Conservation (phyloP, 2,888 invertebrate genomes). For the Limnephilus auricula region DNA sequence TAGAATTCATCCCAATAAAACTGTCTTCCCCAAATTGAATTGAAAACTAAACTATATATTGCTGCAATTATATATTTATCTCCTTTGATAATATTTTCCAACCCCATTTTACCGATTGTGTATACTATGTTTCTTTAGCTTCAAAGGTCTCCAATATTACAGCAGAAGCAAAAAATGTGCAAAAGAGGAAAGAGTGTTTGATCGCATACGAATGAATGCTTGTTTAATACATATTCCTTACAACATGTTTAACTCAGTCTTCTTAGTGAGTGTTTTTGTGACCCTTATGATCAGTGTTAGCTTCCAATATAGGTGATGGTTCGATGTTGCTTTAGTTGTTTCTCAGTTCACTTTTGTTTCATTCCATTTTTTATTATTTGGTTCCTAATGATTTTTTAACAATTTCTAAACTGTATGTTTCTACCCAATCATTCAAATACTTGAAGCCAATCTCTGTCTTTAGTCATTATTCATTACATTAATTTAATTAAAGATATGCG, state of each 20-base stretch:
- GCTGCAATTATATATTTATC: not conserved
- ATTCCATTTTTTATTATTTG: constrained; percentile 50
- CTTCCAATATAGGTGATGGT: constrained; percentile 63
- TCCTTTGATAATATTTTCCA: not conserved
- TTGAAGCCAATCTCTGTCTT: constrained; percentile 59
- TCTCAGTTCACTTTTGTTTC: constrained; percentile 52
- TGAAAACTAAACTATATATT: too few species aligned
- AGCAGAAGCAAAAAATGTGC: not conserved
- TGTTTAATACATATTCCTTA: constrained; percentile 35
- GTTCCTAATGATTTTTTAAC: constrained; percentile 47
- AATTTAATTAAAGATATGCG: not conserved
- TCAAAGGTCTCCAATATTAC: not conserved
- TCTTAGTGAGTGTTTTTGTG: constrained; percentile 46
- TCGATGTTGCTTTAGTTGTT: constrained; percentile 65
- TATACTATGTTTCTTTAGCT: not conserved
- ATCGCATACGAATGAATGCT: not conserved
- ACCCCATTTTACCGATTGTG: not conserved
- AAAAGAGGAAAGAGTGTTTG: not conserved
- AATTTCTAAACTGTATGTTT: constrained; percentile 30
- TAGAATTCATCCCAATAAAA: not conserved
- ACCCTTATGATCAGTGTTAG: constrained; percentile 63
- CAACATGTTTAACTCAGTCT: constrained; percentile 32
- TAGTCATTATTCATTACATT: not conserved
- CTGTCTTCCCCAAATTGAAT: too few species aligned
- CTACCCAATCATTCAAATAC: constrained; percentile 48